Conservation (phyloP, 2,797 vertebrate species). For the Hydrophis major region DNA sequence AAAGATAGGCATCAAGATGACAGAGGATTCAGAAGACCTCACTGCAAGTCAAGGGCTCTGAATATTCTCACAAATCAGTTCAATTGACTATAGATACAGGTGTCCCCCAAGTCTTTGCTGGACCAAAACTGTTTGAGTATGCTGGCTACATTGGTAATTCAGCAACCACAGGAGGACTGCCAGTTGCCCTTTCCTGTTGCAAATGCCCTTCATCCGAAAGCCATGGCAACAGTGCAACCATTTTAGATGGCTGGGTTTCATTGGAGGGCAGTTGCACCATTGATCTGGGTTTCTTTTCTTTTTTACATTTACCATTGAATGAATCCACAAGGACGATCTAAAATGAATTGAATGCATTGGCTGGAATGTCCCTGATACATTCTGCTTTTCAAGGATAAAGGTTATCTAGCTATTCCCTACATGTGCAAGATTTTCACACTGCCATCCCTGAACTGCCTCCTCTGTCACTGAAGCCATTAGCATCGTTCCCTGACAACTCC, state of each 20-base stretch:
- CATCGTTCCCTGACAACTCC: constrained; percentile 7
- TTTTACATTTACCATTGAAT: background rate
- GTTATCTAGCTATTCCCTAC: background rate
- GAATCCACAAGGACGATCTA: background rate
- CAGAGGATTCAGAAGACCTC: background rate
- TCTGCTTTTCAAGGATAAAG: background rate
- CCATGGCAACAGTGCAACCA: background rate
- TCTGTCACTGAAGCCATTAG: constrained; percentile 11
- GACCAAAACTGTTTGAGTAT: background rate
- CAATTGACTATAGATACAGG: background rate
- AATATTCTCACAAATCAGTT: background rate
- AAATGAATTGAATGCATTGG: background rate
- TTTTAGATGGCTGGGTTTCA: background rate
- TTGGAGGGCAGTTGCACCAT: background rate
- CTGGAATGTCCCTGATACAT: background rate
- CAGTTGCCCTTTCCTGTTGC: background rate
- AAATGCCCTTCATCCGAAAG: background rate
- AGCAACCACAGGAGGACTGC: background rate
- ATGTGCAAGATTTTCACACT: background rate
- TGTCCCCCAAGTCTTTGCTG: background rate
- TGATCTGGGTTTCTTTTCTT: background rate
- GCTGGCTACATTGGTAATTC: background rate
- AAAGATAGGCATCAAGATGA: background rate
- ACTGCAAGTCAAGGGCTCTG: background rate
- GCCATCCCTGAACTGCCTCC: background rate